Base-by-base conservation (phyloP, 1,140 invertebrate genomes). In the Parasteatoda tepidariorum region DNA sequence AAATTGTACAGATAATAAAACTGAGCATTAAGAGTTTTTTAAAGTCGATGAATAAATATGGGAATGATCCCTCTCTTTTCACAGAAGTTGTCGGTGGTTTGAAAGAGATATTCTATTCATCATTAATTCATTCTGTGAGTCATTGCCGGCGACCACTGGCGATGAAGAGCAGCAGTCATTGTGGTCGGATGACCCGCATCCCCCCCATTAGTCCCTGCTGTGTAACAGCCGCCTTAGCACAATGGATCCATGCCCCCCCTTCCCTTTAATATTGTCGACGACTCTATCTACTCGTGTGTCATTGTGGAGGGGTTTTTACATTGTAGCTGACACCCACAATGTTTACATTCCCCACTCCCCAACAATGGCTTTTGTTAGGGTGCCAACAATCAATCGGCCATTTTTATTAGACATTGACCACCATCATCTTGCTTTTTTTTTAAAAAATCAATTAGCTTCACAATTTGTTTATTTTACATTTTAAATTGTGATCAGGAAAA, bases 21-120 rank as follows among this genome's bases (percentile, higher is more conserved):
- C n/a, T n/a, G n/a, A n/a, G n/a, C n/a, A n/a, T n/a, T n/a, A n/a
- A n/a, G n/a, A n/a, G n/a, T n/a, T n/a, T n/a, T n/a, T n/a, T n/a
- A n/a, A n/a, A n/a, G n/a, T n/a, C n/a, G n/a, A n/a, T n/a, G n/a
- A n/a, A 11, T 48, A 22, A 75, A 75, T 75, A 61, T 75, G 73
- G 73, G 24, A 38, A 75, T 15, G 57, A 18, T 57, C 71, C 73
- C 55, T 61, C 38, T 61, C 55, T 26, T 48, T 48, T n/a, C 62
- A 55, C 68, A 38, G 55, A 79, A 79, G 78, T 48, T 48, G 38
- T 61, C 78, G 78, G 78, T 64, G 55, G 78, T 82, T 79, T 82
- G 78, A 82, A 82, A 82, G 78, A 82, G 78, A 82, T 82, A 70
- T 82, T 82, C 78, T 82, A 70, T 82, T 82, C 67, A 82, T 82